Evolutionary conservation across 1,140 invertebrate species (phyloP).

Genomic region (Pristionchus pacificus): DNA sequence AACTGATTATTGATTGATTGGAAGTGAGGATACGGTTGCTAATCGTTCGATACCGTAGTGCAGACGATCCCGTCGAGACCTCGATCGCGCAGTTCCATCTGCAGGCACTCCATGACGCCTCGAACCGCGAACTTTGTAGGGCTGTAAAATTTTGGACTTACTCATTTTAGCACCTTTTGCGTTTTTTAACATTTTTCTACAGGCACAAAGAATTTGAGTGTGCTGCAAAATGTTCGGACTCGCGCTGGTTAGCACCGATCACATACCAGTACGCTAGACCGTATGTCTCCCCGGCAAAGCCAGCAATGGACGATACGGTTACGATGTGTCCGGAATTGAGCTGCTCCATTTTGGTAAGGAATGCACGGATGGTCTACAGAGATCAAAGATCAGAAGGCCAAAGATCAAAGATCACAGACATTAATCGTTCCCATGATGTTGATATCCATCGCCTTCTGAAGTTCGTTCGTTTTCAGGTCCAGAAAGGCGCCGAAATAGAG

Average conservation of each 20-base stretch:
- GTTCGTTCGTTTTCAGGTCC: constrained; percentile 41
- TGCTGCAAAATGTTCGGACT: too few species aligned
- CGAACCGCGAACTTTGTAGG: constrained; percentile 56
- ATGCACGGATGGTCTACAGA: constrained; percentile 56
- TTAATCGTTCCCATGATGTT: constrained; percentile 54
- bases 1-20: constrained; percentile 13
- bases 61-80: constrained; percentile 47
- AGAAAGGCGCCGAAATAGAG: constrained; percentile 48
- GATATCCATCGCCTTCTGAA: constrained; percentile 45
- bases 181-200: too few species aligned
- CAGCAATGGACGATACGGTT: constrained; percentile 54
- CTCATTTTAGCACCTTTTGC: background rate
- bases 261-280: constrained; percentile 50
- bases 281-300: constrained; percentile 51
- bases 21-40: background rate
- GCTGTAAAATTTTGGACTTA: constrained; percentile 36
- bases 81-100: constrained; percentile 53
- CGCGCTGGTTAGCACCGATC: too few species aligned
- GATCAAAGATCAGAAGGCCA: background rate
- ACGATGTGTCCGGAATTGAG: constrained; percentile 53
- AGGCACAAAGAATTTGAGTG: too few species aligned
- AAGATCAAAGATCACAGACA: constrained; percentile 31
- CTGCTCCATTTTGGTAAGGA: constrained; percentile 46
- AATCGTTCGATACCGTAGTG: constrained; percentile 40
- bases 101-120: constrained; percentile 55